Evolutionary conservation across 2,888 invertebrate genomes (phyloP), one percentile per base, ranked within the genome.

Genomic region (Arenicola marina): DNA sequence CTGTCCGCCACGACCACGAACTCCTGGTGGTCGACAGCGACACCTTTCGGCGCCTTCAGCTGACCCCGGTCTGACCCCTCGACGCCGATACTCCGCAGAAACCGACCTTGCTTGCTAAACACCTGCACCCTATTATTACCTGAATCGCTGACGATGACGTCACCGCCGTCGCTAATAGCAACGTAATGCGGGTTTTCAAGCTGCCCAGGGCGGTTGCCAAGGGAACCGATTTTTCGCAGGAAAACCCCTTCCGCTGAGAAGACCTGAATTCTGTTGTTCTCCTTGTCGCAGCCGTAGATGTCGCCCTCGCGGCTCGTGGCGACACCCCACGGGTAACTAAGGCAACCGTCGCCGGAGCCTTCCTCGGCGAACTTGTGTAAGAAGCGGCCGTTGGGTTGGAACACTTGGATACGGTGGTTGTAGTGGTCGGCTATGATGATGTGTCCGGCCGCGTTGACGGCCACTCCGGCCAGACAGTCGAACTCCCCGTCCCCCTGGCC

Each of bases 251-350:
- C 97, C 75, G 95, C 94, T 87, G 76, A 76, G 63, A 81, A 81
- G 7, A 80, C 79, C 90, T 98, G 97, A 66, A 98, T 91, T 85
- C 98, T 90, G 86, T 97, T 96, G 88, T 98, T 98, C 87, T 97
- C 97, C 88, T 91, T 99, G 87, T 99, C 98, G 87, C 96, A 97
- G 71, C 98, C 96, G 85, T 98, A 99, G 81, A 98, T 96, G 85
- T 96, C 95, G 77, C 97, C 97, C 78, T 95, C 88, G 65, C 95
- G 93, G 85, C 98, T 98, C 59, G 95, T 95, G 72, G 95, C 94
- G 74, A 98, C 92, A 72, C 98, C 98, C 97, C 98, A 98, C 24
- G 98, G 98, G 86, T 97, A 97, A 87, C 95, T 96, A 86, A 99
- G 95, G 82, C 93, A 90, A 62, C 96, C 95, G 83, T 97, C 95